These are phyloP conservation scores for Trachelus tabidus DNA, from an alignment of 2,888 invertebrate genomes.

Conservation along the genomic window DNA sequence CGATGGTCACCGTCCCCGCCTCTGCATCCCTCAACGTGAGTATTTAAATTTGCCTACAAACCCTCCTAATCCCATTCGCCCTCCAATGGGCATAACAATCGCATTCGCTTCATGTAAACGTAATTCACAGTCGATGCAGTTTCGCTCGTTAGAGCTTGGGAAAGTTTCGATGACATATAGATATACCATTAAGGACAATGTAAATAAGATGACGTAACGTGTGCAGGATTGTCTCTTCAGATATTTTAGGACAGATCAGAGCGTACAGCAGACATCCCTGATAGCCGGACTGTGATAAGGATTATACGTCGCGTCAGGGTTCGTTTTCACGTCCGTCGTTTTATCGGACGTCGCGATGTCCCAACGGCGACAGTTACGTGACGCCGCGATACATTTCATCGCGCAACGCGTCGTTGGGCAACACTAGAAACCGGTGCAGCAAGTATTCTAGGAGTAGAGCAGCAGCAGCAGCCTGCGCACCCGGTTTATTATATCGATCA, in stretches of 20 bases:
- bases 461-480: background rate
- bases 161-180: background rate
- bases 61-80: conserved; percentile 32
- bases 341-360: background rate
- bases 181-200: background rate
- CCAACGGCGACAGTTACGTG: conserved; percentile 5
- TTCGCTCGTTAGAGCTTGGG: background rate
- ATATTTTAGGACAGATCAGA: background rate
- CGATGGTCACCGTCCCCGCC: conserved; percentile 53
- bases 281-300: background rate
- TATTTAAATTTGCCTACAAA: conserved; percentile 20
- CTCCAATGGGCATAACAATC: background rate
- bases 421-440: conserved; percentile 4
- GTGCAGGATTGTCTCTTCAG: background rate
- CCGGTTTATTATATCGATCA: background rate
- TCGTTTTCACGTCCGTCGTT: background rate
- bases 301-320: background rate
- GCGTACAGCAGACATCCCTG: background rate
- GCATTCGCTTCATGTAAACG: background rate
- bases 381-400: conserved; percentile 2
- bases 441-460: background rate
- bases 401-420: conserved; percentile 4
- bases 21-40: conserved; percentile 56
- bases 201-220: background rate
- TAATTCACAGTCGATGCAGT: background rate